Base-by-base conservation (phyloP, 2,797 vertebrate species). In the Macrochelys suwanniensis region DNA sequence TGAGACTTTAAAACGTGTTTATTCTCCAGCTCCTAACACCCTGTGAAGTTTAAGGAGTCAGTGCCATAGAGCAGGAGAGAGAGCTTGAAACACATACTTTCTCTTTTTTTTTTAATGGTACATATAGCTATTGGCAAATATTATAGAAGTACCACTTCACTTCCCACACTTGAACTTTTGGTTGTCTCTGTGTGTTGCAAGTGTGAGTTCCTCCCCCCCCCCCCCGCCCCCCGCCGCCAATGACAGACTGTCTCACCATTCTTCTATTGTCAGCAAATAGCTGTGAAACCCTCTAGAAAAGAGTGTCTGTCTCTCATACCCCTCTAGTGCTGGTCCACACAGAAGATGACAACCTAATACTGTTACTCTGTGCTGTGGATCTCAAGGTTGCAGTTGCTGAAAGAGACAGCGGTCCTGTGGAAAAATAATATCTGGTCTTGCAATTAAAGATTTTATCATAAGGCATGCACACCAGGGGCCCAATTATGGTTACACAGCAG, bases 101-200 rank as follows among this genome's bases (percentile, higher is more conserved):
- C 50, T 10, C 59, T 10, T 16, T 19, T n/a, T 21, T n/a, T 53
- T 84, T 85, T 88, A 88, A 16, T 25, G 11, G 51, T 1, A 2
- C 0, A 0, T 50, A 51, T 37, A 80, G 82, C 13, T 77, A 65
- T 53, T 77, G 45, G 82, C n/a, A 3, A 79, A 80, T 61, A 45
- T 80, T 90, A 47, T 28, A 11, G 74, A 65, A 17, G 21, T 68
- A 13, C 56, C 13, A 49, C 42, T 95, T 86, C 26, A 26, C 61
- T 93, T 90, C 68, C 77, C 9, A 0, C 71, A 42, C 53, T 25
- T 82, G 42, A 74, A 88, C 80, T 93, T 87, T 49, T 83, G 54
- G 11, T 26, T 86, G 57, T 31, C 53, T 61, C 92, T 71, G 1
- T 79, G 17, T 23, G 33, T 54, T 54, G 31, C 15, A 33, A 82